Percentiles rank a stretch among this genome's conserved stretches.
These are phyloP conservation scores for Nephrotoma flavescens DNA, from an alignment of 2,888 invertebrate species.

Conservation along the genomic window DNA sequence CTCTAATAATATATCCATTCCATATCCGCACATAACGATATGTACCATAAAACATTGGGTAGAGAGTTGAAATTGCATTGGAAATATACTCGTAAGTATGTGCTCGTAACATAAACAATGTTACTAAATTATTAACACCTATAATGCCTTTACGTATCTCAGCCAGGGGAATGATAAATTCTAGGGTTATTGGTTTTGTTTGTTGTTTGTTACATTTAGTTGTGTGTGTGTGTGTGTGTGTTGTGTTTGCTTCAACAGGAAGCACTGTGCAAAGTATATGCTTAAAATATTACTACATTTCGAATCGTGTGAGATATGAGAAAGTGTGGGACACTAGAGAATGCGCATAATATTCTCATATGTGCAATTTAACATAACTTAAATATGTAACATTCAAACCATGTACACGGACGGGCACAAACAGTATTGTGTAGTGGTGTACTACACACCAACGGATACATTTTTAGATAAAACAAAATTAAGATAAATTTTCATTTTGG, in stretches of 20 bases:
- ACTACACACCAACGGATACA: neutral
- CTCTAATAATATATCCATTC: neutral
- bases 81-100: neutral
- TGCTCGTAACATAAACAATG: neutral
- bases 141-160: neutral
- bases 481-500: neutral
- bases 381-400: neutral
- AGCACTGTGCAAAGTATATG: neutral
- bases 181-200: neutral
- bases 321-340: neutral
- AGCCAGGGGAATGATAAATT: neutral
- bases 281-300: neutral
- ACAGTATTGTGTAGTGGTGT: neutral
- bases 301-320: neutral
- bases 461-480: neutral
- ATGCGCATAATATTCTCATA: neutral
- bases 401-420: neutral
- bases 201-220: neutral
- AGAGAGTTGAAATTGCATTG: neutral
- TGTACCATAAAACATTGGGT: neutral
- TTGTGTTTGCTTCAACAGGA: neutral
- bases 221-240: neutral
- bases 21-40: neutral
- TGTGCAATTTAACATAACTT: neutral
- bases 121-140: neutral